phyloP scores from a whole-genome alignment of 53 echinoderm and acorn worm genomes.

The Echinarachnius parma region DNA sequence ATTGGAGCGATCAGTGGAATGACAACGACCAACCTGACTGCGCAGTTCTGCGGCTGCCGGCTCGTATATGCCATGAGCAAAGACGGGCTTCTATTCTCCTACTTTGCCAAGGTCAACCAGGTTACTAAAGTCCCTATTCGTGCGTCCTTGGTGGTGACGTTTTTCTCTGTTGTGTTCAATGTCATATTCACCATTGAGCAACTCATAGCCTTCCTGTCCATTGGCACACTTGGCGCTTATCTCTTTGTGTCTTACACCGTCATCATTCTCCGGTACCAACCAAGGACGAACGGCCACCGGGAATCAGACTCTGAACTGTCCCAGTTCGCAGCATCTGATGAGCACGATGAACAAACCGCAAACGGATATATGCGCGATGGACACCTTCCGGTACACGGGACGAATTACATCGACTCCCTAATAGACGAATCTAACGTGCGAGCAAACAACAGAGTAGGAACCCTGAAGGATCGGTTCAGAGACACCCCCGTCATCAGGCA shows the following conservation, averaged over 20 bases:
- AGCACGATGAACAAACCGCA: no score
- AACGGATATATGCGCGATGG: no score
- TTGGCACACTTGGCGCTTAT: slow-evolving; percentile 65
- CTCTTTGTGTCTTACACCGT: slow-evolving; percentile 58
- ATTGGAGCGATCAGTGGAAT: slow-evolving; percentile 59
- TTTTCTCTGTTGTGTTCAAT: slow-evolving; percentile 36
- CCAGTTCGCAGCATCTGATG: background rate
- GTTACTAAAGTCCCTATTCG: slow-evolving; percentile 57
- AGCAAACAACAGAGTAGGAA: background rate
- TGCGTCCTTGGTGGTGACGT: slow-evolving; percentile 46
- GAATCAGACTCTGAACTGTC: background rate
- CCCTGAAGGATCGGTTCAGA: slow-evolving; percentile 15
- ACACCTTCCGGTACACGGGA: no score
- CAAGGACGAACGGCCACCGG: background rate
- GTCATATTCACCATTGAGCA: slow-evolving; percentile 50
- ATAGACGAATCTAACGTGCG: no score
- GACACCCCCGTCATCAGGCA: background rate
- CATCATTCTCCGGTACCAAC: slow-evolving; percentile 60
- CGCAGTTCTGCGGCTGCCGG: slow-evolving; percentile 43
- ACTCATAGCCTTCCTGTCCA: slow-evolving; percentile 66
- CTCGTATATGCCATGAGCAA: slow-evolving; percentile 72
- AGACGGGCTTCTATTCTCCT: slow-evolving; percentile 71
- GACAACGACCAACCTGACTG: slow-evolving; percentile 32
- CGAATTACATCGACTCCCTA: no score
- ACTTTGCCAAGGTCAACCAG: slow-evolving; percentile 55